Conservation (phyloP, 2,888 invertebrate genomes). For the Quadriops clusia region DNA sequence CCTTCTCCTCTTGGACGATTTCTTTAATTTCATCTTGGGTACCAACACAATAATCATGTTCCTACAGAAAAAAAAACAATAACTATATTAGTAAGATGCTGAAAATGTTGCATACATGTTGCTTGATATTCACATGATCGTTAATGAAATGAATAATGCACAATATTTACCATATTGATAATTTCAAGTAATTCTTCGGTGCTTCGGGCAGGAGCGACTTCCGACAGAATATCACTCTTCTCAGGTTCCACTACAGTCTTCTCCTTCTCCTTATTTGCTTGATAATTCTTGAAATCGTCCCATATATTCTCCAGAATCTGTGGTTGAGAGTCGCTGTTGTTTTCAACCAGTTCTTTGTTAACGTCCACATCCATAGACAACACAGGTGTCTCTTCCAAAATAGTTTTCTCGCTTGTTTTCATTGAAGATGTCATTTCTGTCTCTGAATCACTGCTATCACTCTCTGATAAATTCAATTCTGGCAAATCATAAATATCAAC, state of each 20-base stretch:
- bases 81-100: too few species aligned
- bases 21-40: constrained; percentile 23
- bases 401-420: background rate
- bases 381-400: constrained; percentile 5
- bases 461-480: constrained; percentile 72
- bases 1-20: constrained; percentile 23
- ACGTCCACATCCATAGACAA: too few species aligned
- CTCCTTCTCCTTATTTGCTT: constrained; percentile 52
- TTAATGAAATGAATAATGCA: too few species aligned
- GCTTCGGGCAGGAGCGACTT: constrained; percentile 7
- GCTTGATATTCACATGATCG: too few species aligned
- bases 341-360: constrained; percentile 1
- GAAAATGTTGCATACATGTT: too few species aligned
- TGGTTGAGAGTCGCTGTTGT: constrained; percentile 3
- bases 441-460: constrained; percentile 63
- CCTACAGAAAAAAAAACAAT: constrained; percentile 35
- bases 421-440: constrained; percentile 25
- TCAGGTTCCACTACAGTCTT: too few species aligned
- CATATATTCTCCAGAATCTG: constrained; percentile 55
- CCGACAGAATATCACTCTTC: constrained; percentile 8
- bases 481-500: constrained; percentile 62
- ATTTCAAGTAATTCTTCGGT: constrained; percentile 17
- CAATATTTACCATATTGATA: too few species aligned
- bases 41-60: constrained; percentile 64
- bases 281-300: constrained; percentile 66